Evolutionary conservation across 2,113 vertebrate genomes (phyloP).

Genomic region (Cettia cetti): DNA sequence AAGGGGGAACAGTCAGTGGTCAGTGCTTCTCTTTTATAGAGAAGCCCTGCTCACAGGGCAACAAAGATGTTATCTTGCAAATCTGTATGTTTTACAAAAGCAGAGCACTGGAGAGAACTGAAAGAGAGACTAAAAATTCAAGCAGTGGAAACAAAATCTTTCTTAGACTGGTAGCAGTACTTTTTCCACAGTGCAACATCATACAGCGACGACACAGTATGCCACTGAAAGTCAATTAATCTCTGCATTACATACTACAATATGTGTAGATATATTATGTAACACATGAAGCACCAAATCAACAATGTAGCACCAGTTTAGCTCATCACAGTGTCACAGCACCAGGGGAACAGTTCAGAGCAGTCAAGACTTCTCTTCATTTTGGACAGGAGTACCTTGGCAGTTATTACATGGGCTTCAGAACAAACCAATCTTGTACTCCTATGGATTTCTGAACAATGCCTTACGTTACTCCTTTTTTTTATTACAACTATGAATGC

Average conservation of each 20-base stretch:
- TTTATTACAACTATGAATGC: background rate
- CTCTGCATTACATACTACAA: background rate
- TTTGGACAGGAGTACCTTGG: background rate
- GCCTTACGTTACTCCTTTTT: background rate
- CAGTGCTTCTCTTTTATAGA: background rate
- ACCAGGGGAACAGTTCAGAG: background rate
- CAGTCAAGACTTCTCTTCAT: background rate
- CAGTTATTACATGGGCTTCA: background rate
- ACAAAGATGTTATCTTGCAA: background rate
- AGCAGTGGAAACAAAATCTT: background rate
- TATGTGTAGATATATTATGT: background rate
- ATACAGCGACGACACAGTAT: background rate
- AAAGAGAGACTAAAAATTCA: background rate
- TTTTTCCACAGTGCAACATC: background rate
- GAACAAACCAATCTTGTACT: no score
- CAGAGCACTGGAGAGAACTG: background rate
- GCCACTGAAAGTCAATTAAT: background rate
- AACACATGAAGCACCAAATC: background rate
- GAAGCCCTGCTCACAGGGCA: background rate
- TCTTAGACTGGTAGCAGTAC: background rate
- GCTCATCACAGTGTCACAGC: background rate
- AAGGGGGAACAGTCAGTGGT: background rate
- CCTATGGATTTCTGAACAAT: background rate
- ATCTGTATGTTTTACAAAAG: background rate
- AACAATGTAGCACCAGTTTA: background rate